Conservation (phyloP, 1,140 invertebrate species). For the Nephotettix cincticeps region DNA sequence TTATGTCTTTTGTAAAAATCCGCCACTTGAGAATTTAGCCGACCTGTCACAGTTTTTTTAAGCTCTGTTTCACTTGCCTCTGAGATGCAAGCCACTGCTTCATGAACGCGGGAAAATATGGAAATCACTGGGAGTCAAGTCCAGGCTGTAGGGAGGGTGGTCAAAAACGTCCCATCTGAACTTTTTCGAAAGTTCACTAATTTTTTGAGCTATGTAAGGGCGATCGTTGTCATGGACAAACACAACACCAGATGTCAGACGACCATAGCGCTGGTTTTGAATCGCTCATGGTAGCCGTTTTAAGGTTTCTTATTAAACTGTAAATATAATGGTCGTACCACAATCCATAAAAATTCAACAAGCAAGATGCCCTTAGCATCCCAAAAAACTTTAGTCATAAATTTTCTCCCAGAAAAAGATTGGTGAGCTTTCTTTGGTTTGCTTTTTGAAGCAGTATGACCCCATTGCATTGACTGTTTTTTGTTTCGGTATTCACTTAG, state of each 20-base stretch:
- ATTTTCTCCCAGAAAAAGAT: slow-evolving; percentile 26
- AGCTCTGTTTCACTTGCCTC: background rate
- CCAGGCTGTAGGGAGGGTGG: too few relatives aligned
- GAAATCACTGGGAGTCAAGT: too few relatives aligned
- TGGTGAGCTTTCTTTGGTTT: slow-evolving; percentile 25
- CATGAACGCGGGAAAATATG: slow-evolving; percentile 26
- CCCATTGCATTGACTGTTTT: slow-evolving; percentile 33
- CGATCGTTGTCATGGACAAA: too few relatives aligned
- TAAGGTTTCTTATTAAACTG: slow-evolving; percentile 27
- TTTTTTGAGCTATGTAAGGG: slow-evolving; percentile 38
- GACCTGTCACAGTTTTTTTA: slow-evolving; percentile 29
- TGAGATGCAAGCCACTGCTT: slow-evolving; percentile 16
- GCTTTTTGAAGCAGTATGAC: slow-evolving; percentile 21
- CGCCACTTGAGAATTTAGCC: too few relatives aligned
- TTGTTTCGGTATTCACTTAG: slow-evolving; percentile 35
- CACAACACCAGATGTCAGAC: too few relatives aligned
- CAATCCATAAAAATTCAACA: slow-evolving; percentile 29
- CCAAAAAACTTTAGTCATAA: slow-evolving; percentile 28
- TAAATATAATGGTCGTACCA: slow-evolving; percentile 28
- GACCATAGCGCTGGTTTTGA: slow-evolving; percentile 32
- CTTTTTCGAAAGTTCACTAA: too few relatives aligned
- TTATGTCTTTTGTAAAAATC: too few relatives aligned
- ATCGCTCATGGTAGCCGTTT: slow-evolving; percentile 30
- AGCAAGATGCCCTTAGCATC: slow-evolving; percentile 32
- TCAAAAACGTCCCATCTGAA: slow-evolving; percentile 23